These are phyloP conservation scores for Penaeus vannamei DNA, from an alignment of 1,140 invertebrate genomes.

Conservation along the genomic window DNA sequence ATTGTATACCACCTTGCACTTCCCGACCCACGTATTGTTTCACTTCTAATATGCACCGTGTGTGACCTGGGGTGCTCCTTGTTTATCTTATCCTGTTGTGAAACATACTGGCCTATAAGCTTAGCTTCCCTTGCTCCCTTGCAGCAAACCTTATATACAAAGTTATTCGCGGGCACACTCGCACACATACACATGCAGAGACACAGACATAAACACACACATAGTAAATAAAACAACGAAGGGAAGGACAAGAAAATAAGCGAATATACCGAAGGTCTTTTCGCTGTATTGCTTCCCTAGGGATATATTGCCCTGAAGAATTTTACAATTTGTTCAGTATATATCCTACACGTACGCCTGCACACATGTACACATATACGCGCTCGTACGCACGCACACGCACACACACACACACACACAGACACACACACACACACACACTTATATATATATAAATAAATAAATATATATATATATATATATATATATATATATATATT, in stretches of 20 bases:
- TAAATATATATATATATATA: not conserved
- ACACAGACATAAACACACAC: not conserved
- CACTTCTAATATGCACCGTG: too few relatives aligned
- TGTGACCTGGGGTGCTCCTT: too few relatives aligned
- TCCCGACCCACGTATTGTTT: too few relatives aligned
- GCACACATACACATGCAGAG: not conserved
- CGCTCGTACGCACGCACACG: not conserved
- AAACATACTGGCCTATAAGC: too few relatives aligned
- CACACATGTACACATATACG: not conserved
- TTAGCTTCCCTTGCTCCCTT: too few relatives aligned
- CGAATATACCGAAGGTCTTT: too few relatives aligned
- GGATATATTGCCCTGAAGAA: too few relatives aligned
- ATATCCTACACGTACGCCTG: not conserved
- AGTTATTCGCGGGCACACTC: not conserved
- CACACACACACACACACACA: not conserved
- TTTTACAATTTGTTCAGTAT: not conserved
- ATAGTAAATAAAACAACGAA: too few relatives aligned
- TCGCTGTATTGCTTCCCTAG: too few relatives aligned
- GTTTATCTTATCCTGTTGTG: too few relatives aligned
- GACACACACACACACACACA: not conserved
- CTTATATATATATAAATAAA: not conserved
- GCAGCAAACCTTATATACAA: not conserved
- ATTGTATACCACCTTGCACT: too few relatives aligned
- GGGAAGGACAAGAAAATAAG: too few relatives aligned
- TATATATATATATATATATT: not conserved